phyloP scores from a whole-genome alignment of 2,113 vertebrate genomes.

The Chloroceryle aenea region DNA sequence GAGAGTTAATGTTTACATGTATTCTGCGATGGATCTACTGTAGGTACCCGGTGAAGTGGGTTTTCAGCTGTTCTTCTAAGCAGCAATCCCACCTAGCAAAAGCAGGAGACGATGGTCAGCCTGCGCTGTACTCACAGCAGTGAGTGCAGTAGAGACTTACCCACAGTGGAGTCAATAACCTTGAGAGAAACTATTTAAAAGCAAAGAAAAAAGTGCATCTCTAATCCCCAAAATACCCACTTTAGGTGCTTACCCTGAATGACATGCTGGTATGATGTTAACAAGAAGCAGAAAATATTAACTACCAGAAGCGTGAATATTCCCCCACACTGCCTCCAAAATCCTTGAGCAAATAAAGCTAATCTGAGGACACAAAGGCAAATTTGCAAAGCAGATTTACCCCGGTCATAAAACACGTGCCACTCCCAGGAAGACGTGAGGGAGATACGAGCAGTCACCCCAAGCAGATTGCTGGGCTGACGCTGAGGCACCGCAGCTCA shows the following conservation, averaged over 20 bases:
- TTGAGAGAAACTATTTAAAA: not conserved
- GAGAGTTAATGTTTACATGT: not conserved
- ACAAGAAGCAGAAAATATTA: not conserved
- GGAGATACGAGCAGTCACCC: not conserved
- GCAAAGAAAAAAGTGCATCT: not conserved
- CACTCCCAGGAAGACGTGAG: not conserved
- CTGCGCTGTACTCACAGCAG: not conserved
- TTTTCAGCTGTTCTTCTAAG: not conserved
- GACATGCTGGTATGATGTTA: not conserved
- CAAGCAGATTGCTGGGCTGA: not conserved
- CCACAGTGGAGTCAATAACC: not conserved
- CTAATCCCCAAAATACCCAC: not conserved
- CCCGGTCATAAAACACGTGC: not conserved
- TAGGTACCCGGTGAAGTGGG: not conserved
- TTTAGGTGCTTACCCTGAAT: not conserved
- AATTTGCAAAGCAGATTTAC: conserved; percentile 42
- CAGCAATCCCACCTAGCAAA: not conserved
- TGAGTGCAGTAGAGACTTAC: not conserved
- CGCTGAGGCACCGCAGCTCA: not conserved
- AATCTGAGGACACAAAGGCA: not conserved
- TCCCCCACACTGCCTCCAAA: not conserved
- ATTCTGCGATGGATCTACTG: not conserved
- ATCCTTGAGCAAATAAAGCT: conserved; percentile 34
- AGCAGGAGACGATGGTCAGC: not conserved
- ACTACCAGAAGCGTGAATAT: not conserved